Evolutionary conservation across 2,113 vertebrate genomes (phyloP).

Genomic region (Oostethus manadensis): DNA sequence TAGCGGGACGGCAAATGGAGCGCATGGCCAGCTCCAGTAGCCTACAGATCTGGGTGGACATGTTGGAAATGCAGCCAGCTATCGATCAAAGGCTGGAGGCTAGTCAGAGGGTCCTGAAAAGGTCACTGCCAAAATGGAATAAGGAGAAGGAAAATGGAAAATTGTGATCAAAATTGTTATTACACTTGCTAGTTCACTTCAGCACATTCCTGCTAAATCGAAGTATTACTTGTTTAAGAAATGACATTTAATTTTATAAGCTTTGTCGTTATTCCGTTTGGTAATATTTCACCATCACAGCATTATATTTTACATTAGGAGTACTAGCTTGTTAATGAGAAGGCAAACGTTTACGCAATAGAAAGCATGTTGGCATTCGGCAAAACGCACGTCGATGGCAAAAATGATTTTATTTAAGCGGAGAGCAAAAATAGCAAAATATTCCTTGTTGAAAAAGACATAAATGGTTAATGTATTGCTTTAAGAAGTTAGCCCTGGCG

Average conservation of each 20-base stretch:
- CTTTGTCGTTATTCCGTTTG: too few relatives aligned
- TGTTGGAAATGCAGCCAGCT: slow-evolving; percentile 18
- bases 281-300: too few relatives aligned
- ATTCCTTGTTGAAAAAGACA: too few relatives aligned
- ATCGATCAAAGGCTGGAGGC: background rate
- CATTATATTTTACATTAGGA: too few relatives aligned
- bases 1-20: slow-evolving; percentile 29
- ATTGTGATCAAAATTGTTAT: background rate
- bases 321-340: too few relatives aligned
- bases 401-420: too few relatives aligned
- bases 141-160: background rate
- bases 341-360: too few relatives aligned
- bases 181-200: background rate
- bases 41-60: slow-evolving; percentile 51
- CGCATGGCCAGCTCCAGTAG: slow-evolving; percentile 33
- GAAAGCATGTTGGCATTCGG: too few relatives aligned
- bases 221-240: background rate
- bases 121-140: slow-evolving; percentile 6
- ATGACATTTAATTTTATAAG: background rate
- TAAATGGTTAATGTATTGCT: too few relatives aligned
- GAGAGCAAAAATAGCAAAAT: too few relatives aligned
- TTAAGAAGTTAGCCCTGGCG: background rate
- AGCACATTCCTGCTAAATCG: background rate
- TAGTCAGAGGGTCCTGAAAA: slow-evolving; percentile 7
- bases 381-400: too few relatives aligned